Conservation (phyloP, 2,113 vertebrate genomes). For the Thalassarche chlororhynchos region DNA sequence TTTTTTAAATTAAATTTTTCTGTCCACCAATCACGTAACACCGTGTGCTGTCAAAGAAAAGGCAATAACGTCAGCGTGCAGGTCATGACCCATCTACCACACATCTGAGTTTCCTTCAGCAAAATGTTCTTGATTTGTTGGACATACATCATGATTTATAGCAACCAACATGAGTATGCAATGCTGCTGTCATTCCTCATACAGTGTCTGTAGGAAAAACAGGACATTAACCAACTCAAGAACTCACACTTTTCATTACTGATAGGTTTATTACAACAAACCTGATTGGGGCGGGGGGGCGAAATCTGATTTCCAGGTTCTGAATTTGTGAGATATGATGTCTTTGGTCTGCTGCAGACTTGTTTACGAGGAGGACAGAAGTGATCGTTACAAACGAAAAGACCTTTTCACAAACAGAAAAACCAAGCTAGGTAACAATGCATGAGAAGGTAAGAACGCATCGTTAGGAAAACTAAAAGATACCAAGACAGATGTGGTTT, state of each 20-base stretch:
- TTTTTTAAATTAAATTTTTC: not conserved
- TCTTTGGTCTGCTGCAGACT: not conserved
- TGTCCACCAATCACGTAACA: not conserved
- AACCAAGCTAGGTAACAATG: not conserved
- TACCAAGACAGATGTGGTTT: not conserved
- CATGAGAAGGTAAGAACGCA: accelerated
- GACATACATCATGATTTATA: not conserved
- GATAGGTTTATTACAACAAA: not conserved
- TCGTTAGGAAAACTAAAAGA: not conserved
- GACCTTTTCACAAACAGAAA: not conserved
- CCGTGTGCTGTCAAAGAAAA: not conserved
- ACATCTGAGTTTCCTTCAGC: not conserved
- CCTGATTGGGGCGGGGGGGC: too few relatives aligned
- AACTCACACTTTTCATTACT: not conserved
- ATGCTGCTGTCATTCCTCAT: not conserved
- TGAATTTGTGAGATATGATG: not conserved
- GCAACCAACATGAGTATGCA: not conserved
- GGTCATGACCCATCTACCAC: not conserved
- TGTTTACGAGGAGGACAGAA: not conserved
- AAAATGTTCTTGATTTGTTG: not conserved
- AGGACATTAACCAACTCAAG: not conserved
- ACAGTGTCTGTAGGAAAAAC: not conserved
- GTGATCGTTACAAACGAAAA: not conserved
- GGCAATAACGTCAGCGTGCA: not conserved
- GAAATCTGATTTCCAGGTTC: not conserved